Conservation (phyloP, 1,140 invertebrate genomes). For the Penaeus chinensis region DNA sequence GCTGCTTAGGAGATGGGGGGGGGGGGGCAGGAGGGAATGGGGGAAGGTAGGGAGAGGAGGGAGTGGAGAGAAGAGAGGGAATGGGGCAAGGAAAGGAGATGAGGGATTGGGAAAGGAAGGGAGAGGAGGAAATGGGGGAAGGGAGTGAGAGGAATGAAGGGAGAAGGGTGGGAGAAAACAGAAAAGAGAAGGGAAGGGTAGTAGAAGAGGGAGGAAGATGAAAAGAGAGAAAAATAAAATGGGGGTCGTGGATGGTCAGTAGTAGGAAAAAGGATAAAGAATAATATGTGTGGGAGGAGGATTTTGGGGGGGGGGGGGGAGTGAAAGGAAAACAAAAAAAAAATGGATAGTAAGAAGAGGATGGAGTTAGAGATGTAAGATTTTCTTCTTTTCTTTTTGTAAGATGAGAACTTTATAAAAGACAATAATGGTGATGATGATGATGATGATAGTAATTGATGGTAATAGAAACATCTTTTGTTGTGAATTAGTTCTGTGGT, state of each 20-base stretch:
- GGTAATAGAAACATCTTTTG: no score
- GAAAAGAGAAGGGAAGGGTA: background rate
- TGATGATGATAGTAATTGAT: no score
- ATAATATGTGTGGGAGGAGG: background rate
- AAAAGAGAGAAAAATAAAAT: background rate
- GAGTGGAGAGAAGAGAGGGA: background rate
- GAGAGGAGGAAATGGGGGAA: background rate
- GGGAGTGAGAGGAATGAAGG: background rate
- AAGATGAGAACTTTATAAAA: no score
- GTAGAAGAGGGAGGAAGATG: background rate
- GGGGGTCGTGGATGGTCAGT: background rate
- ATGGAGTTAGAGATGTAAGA: no score
- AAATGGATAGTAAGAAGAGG: no score
- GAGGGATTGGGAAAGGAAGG: background rate
- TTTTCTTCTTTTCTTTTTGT: no score
- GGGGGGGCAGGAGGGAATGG: background rate
- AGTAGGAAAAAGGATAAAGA: background rate
- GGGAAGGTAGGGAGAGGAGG: background rate
- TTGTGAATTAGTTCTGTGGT: no score
- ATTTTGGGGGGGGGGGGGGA: background rate
- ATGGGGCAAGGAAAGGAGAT: background rate
- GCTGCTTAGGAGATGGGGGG: background rate
- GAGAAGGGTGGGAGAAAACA: background rate
- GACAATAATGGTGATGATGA: no score
- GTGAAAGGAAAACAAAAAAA: constrained; percentile 7